Evolutionary conservation across 2,888 invertebrate species (phyloP).

Genomic region (Tetragonula carbonaria): DNA sequence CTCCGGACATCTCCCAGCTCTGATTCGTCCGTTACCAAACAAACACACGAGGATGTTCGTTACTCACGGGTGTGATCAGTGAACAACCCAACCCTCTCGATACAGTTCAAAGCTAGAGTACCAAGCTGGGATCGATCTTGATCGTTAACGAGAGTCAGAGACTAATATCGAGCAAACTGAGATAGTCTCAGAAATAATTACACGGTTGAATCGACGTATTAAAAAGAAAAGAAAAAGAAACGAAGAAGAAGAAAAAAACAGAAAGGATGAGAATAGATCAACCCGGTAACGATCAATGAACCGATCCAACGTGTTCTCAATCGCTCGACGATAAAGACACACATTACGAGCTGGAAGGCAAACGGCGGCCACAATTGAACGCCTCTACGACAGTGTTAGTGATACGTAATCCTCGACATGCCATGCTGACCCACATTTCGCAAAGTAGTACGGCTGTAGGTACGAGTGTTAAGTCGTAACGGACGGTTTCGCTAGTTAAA

Average conservation of each 20-base stretch:
- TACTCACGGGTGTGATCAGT: constrained; percentile 59
- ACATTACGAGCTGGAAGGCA: constrained; percentile 47
- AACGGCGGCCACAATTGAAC: constrained; percentile 35
- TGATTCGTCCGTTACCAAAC: constrained; percentile 76
- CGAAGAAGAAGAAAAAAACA: no score
- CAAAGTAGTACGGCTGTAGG: constrained; percentile 37
- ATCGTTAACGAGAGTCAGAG: constrained; percentile 25
- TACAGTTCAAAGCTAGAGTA: constrained; percentile 42
- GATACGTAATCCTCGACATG: constrained; percentile 61
- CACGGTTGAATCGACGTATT: not conserved
- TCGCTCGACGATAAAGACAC: constrained; percentile 41
- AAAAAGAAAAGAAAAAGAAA: no score
- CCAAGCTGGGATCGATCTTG: constrained; percentile 35
- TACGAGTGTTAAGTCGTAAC: constrained; percentile 60
- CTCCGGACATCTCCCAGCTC: constrained; percentile 82
- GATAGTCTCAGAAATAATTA: not conserved
- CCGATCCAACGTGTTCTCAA: constrained; percentile 25
- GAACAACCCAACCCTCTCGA: constrained; percentile 37
- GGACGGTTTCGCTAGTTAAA: constrained; percentile 54
- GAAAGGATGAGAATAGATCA: not conserved
- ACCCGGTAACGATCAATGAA: constrained; percentile 52
- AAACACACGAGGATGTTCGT: constrained; percentile 68
- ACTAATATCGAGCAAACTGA: not conserved
- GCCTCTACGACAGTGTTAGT: constrained; percentile 65
- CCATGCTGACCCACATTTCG: constrained; percentile 69